Evolutionary conservation across 2,888 invertebrate genomes (phyloP).

Genomic region (Andrena marginata): DNA sequence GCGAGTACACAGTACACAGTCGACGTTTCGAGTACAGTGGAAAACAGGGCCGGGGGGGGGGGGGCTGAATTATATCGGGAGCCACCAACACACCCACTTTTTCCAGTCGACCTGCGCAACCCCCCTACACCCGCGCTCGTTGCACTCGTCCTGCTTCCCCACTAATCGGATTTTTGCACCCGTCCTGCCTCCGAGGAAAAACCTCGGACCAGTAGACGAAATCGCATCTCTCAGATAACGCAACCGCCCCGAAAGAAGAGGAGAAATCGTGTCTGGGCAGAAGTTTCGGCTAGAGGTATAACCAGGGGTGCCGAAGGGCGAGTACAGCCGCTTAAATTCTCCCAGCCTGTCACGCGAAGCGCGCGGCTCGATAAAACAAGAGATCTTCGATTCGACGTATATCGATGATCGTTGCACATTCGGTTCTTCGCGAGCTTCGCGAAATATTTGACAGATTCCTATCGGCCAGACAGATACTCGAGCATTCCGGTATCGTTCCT

Average conservation of each 20-base stretch:
- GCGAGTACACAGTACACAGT: slow-evolving; percentile 20
- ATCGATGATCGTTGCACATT: not conserved
- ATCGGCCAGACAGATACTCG: not conserved
- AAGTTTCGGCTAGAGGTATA: slow-evolving; percentile 21
- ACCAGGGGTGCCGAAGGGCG: not conserved
- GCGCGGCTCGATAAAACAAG: slow-evolving; percentile 40
- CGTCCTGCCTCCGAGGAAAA: slow-evolving; percentile 35
- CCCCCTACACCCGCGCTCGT: slow-evolving; percentile 26
- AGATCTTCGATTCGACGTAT: slow-evolving; percentile 19
- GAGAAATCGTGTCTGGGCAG: not conserved
- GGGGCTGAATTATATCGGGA: slow-evolving; percentile 59
- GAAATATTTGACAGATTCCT: not conserved
- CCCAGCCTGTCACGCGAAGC: not conserved
- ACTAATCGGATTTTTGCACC: slow-evolving; percentile 72
- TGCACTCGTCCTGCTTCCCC: slow-evolving; percentile 49
- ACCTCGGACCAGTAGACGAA: slow-evolving; percentile 40
- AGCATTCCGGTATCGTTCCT: not conserved
- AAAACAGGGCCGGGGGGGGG: slow-evolving; percentile 28
- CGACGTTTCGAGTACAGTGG: slow-evolving; percentile 43
- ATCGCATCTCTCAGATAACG: slow-evolving; percentile 62
- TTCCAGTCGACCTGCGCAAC: slow-evolving; percentile 49
- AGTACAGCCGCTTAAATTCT: slow-evolving; percentile 34
- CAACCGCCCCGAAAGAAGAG: slow-evolving; percentile 35
- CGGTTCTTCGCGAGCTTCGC: not conserved
- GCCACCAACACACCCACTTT: slow-evolving; percentile 58